Base-by-base conservation (phyloP, 2,797 vertebrate genomes). In the Rhabdomys pumilio region DNA sequence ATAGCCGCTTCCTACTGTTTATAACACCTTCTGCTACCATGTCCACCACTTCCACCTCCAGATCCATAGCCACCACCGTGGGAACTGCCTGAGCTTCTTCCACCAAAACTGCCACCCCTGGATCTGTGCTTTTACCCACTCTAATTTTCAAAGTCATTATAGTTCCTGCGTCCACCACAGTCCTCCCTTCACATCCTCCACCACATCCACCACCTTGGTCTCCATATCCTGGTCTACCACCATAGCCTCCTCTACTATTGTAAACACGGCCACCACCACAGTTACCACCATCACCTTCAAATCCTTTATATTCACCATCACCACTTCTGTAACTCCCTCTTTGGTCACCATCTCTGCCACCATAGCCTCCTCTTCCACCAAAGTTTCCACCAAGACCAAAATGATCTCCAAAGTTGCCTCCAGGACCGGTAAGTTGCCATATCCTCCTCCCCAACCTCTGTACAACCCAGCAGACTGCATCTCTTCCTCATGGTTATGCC, bases 1-100 rank as follows among this genome's bases (percentile, higher is more conserved):
- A 99, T 99, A 99, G 99, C 99, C 99, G 17, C 72, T 67, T 44
- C 72, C 87, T n/a, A 20, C 55, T 63, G 3, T 89, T 61, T 61
- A 44, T 24, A 76, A 61, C 61, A n/a, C 12, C 55, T 47, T 24
- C 72, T 61, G 55, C 29, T 34, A 47, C 55, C 55, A 24, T 14
- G 47, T 22, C 55, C 24, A 34, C 26, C 41, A 47, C 72, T 14
- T 76, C 72, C 4, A 20, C 69, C n/a, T 13, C 15, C 55, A 76
- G 69, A 76, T 4, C 29, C 12, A 14, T 15, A 75, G 38, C 69
- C 86, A 59, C 22, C 26, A 20, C 67, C 53, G 4, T 47, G 12
- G 53, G 29, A 38, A 47, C 41, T 8, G 29, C 11, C 61, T 34
- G 41, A 50, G 17, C 10, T 1, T 63, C 41, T 84, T 22, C 41